Evolutionary conservation across 2,113 vertebrate genomes (phyloP), one percentile per base, ranked within the genome.

Genomic region (Leptobrachium leishanense): DNA sequence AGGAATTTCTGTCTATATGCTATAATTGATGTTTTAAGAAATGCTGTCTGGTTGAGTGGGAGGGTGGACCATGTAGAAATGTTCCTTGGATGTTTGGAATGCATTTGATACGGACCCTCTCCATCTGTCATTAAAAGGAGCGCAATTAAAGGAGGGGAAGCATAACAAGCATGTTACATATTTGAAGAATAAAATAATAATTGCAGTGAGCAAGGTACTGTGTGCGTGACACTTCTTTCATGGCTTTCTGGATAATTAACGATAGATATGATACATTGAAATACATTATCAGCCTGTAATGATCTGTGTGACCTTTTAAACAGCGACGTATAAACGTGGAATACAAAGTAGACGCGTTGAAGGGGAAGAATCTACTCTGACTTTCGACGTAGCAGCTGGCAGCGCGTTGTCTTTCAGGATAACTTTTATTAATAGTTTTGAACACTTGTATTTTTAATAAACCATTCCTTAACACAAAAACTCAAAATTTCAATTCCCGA

Each of bases 61-160:
- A 68, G 65, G 65, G 43, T 10, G n/a, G 64, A 55, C 65, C 65
- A 68, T 57, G 53, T 31, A 54, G 44, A 8, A 10, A 31, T 68
- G 15, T n/a, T 75, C 42, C 44, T 54, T 43, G 65, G 66, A 59
- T 77, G 43, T 69, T 66, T 64, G 59, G 43, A 20, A 40, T 5
- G 50, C 57, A 42, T 76, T 57, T 43, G 66, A 69, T 59, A 53
- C 65, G 55, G 67, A 68, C 57, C 64, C 43, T n/a, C n/a, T 6
- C 65, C 75, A 77, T 77, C 66, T 77, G 75, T 59, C 40, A 69
- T 59, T n/a, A 40, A 31, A 77, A 59, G 54, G 41, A 59, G 54
- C 54, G 40, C 68, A 77, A 77, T 77, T 77, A 59, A 43, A 77
- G 54, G 50, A 3, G 15, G 13, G 7, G 50, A 69, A 69, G 65